A percentile compares a stretch with the other conserved stretches of the same genome.
phyloP scores from a whole-genome alignment of 2,113 vertebrate species.

The Prunella fulvescens region DNA sequence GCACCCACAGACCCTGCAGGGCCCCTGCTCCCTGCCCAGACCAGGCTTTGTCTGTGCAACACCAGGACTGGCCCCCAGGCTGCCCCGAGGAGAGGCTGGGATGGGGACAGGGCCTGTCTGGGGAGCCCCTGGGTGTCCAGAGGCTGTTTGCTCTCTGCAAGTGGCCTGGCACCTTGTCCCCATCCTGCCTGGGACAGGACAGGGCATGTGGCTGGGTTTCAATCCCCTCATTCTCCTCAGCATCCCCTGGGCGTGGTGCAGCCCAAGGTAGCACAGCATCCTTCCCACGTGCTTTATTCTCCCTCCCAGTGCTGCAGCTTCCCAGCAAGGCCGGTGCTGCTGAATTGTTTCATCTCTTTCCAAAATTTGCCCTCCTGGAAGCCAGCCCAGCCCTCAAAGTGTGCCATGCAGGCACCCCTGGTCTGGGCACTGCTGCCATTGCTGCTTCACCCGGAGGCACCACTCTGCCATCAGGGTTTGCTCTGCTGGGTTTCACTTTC shows the following conservation, averaged over 20 bases:
- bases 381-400: not conserved
- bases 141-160: not conserved
- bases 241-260: not conserved
- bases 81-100: not conserved
- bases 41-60: not conserved
- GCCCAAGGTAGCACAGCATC: not conserved
- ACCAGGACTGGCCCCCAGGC: rapidly evolving
- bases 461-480: not conserved
- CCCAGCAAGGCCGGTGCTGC: rapidly evolving
- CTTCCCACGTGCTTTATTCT: not conserved
- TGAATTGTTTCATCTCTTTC: not conserved
- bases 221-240: not conserved
- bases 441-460: not conserved
- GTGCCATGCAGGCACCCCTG: not conserved
- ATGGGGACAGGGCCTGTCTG: not conserved
- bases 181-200: not conserved
- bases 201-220: not conserved
- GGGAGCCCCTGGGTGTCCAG: not conserved
- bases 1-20: not conserved
- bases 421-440: not conserved
- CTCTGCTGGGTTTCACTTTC: not conserved
- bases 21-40: not conserved
- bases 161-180: not conserved
- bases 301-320: not conserved
- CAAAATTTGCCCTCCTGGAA: not conserved